These are phyloP conservation scores for Zoanthus sociatus DNA, from an alignment of 92 coral and sea anemone species.

Conservation along the genomic window DNA sequence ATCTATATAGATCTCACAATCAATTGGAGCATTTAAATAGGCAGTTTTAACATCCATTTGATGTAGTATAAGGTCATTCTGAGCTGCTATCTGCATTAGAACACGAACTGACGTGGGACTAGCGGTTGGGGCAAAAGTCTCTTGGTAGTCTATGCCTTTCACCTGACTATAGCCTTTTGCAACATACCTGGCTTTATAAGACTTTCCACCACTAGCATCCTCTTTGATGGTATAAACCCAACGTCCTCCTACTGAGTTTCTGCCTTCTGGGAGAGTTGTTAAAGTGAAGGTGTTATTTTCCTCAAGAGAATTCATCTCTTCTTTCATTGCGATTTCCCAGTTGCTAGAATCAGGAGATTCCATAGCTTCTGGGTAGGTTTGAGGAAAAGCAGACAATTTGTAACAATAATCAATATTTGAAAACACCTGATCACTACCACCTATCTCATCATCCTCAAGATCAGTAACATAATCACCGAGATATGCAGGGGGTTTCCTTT, in stretches of 20 bases:
- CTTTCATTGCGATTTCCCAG: conserved; percentile 42
- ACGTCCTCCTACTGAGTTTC: conserved; percentile 42
- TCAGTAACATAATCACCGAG: conserved; percentile 55
- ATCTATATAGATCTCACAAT: conserved; percentile 44
- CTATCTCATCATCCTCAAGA: conserved; percentile 28
- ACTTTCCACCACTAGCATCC: not conserved
- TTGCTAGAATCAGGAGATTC: conserved; percentile 34
- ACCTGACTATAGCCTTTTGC: conserved; percentile 54
- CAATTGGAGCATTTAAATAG: not conserved
- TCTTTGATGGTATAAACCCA: conserved; percentile 42
- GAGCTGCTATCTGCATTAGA: conserved; percentile 41
- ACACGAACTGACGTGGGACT: conserved; percentile 35
- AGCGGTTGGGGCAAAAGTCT: conserved; percentile 56
- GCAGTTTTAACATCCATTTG: not conserved
- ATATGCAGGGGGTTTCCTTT: conserved; percentile 51
- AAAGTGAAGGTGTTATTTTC: conserved; percentile 49
- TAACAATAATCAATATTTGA: conserved; percentile 33
- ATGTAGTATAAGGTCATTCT: not conserved
- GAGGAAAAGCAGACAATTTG: not conserved
- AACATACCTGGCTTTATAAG: conserved; percentile 42
- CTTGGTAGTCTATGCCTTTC: conserved; percentile 43
- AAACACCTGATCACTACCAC: conserved; percentile 34
- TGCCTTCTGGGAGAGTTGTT: conserved; percentile 39
- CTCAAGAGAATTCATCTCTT: conserved; percentile 39
- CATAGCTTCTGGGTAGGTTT: conserved; percentile 34